Evolutionary conservation across 2,113 vertebrate genomes (phyloP), one percentile per base, ranked within the genome.

Genomic region (Archocentrus centrarchus): DNA sequence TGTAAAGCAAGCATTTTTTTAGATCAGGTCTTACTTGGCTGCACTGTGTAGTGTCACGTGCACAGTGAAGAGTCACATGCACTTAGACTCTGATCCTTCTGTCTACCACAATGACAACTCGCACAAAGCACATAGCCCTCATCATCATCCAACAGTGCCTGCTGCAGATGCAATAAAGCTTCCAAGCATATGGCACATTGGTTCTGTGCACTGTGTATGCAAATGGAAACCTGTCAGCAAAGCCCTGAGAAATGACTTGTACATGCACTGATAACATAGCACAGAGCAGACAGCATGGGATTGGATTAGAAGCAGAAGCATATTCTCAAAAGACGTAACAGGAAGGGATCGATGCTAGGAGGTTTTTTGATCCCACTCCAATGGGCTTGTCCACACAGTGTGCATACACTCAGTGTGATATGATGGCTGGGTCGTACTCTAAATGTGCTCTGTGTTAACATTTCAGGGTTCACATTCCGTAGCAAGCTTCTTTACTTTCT

Each of bases 291-390:
- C 75, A 50, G 83, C 44, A 66, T 22, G 11, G 81, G 86, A 91
- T 87, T 22, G 80, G 84, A 83, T 80, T 89, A 79, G 53, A 84
- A 82, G 80, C 82, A 80, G 88, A 86, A 59, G 47, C 68, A 53
- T 83, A 80, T 83, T 91, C 80, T 86, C 75, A 27, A 81, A 84
- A 73, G 68, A 55, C 11, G 11, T 73, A 85, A 47, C 81, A 87
- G 91, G 83, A 94, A 91, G 81, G 20, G 87, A 89, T 93, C 85
- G 75, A 91, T 90, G 78, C 76, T 86, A 80, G 77, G 84, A 87
- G 81, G 75, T 80, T 88, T 86, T 91, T 89, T 90, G 86, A 91
- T 92, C 82, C 53, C 7, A 2, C 70, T 83, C 83, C 89, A 92
- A 77, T 32, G 20, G 78, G 84, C 77, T 76, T 18, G 78, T 88